Evolutionary conservation across 2,797 vertebrate genomes (phyloP), one percentile per base, ranked within the genome.

Genomic region (Myotis myotis): DNA sequence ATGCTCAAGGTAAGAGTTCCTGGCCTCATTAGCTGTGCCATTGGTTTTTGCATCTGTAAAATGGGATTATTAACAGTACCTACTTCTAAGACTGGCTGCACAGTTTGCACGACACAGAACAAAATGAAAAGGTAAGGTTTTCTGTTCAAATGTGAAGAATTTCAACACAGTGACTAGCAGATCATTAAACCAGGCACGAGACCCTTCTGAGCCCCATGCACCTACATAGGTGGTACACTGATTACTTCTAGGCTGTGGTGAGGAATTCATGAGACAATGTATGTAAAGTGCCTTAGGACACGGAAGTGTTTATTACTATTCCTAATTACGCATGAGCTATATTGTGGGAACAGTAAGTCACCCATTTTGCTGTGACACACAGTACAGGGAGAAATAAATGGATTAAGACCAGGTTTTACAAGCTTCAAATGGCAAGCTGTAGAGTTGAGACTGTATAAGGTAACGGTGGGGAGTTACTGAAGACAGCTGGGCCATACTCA

Each of bases 21-120:
- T 81, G 44, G 23, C 4, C 10, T 90, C 49, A 16, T 20, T 66
- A 49, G 51, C 44, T 36, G 6, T 5, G 3, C 3, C 49, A 76
- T 92, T 62, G 11, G 15, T 89, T 68, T 86, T 78, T 33, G 33
- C 30, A 25, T 78, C 80, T 89, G 20, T 68, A 41, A 89, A 87
- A 74, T 89, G 55, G 79, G 38, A 2, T 22, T 57, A 19, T 55
- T 49, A 87, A 53, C 7, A 41, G 19, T 22, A 44, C 6, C 74
- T 81, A 36, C 33, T 78, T 83, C 36, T 49, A n/a, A 68, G 53
- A 66, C 19, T 0, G 8, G 22, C 25, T 75, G 7, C 44, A 23
- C 47, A 38, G 47, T 79, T 64, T 87, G 5, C 55, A 89, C 47
- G 49, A 5, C 8, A 38, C 53, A 28, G 49, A 4, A 12, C 20